These are phyloP conservation scores for Babyrousa celebensis DNA, from an alignment of 2,797 vertebrate species.

Conservation along the genomic window DNA sequence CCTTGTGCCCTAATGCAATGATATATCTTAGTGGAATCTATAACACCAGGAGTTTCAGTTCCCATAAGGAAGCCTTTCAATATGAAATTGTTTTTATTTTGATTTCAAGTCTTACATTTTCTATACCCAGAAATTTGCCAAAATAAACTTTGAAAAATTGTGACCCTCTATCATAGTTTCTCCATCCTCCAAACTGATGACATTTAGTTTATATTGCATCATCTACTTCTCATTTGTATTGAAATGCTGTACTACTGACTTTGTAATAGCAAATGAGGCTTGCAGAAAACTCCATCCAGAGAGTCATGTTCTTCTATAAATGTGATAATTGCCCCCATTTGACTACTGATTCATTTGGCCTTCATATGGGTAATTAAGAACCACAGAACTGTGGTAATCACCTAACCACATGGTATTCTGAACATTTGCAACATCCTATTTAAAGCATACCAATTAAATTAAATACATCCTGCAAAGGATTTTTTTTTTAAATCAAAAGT, in stretches of 20 bases:
- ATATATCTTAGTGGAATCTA: neutral
- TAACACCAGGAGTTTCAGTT: neutral
- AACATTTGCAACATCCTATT: constrained; percentile 67
- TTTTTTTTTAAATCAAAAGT: constrained; percentile 29
- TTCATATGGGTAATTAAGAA: constrained; percentile 79
- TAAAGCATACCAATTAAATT: neutral
- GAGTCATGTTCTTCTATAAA: constrained; percentile 72
- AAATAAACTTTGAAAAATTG: constrained; percentile 61
- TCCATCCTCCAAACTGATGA: neutral
- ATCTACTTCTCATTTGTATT: constrained; percentile 3
- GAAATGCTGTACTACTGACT: constrained; percentile 53
- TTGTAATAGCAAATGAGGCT: constrained; percentile 70
- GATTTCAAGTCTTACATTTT: neutral
- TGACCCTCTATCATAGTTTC: neutral
- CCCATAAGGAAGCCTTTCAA: neutral
- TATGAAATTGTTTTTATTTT: constrained; percentile 66
- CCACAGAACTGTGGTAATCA: constrained; percentile 67
- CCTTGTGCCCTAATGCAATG: constrained; percentile 23
- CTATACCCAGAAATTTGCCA: constrained; percentile 1
- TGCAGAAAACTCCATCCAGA: constrained; percentile 71
- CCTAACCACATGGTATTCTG: constrained; percentile 67
- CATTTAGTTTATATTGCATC: neutral
- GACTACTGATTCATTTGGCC: constrained; percentile 68
- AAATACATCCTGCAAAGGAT: constrained; percentile 13
- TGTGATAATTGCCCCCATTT: constrained; percentile 62